Evolutionary conservation across 2,113 vertebrate genomes (phyloP).

Genomic region (Stomatorhinus ivindoensis): DNA sequence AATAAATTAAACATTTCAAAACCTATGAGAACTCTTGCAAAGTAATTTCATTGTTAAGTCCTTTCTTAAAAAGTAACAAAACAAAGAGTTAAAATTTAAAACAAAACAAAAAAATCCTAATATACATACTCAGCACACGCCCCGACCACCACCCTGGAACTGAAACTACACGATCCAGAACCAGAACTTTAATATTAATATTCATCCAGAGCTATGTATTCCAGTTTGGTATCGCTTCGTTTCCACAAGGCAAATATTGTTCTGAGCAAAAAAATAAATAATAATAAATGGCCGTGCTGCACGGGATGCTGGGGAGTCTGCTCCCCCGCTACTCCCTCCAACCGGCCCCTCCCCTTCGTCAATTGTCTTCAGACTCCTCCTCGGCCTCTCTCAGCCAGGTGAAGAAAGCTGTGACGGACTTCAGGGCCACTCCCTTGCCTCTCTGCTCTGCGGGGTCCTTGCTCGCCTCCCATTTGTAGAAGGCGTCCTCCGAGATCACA

Average conservation of each 20-base stretch:
- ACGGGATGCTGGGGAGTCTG: conserved; percentile 66
- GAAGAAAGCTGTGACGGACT: conserved; percentile 93
- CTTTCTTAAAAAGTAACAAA: conserved; percentile 87
- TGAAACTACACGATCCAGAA: conserved; percentile 59
- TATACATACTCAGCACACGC: conserved; percentile 83
- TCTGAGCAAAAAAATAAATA: conserved; percentile 38
- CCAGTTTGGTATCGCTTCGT: conserved; percentile 53
- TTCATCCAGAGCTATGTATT: conserved; percentile 67
- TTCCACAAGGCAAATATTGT: conserved; percentile 52
- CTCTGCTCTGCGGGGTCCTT: conserved; percentile 89
- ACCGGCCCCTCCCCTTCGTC: conserved; percentile 38
- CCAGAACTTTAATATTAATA: conserved; percentile 62
- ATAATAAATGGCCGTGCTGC: conserved; percentile 60
- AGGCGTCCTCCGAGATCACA: conserved; percentile 95
- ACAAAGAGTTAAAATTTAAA: conserved; percentile 75
- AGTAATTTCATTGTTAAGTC: conserved; percentile 64
- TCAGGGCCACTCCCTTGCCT: conserved; percentile 89
- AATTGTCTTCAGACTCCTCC: conserved; percentile 98
- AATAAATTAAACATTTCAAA: conserved; percentile 96
- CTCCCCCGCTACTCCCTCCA: not conserved
- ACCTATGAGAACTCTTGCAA: conserved; percentile 66
- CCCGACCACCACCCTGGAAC: conserved; percentile 54
- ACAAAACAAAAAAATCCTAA: conserved; percentile 87
- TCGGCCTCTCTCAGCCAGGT: conserved; percentile 96
- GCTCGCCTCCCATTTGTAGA: conserved; percentile 95